Base-by-base conservation (phyloP, 2,888 invertebrate species). In the Keiferia lycopersicella region DNA sequence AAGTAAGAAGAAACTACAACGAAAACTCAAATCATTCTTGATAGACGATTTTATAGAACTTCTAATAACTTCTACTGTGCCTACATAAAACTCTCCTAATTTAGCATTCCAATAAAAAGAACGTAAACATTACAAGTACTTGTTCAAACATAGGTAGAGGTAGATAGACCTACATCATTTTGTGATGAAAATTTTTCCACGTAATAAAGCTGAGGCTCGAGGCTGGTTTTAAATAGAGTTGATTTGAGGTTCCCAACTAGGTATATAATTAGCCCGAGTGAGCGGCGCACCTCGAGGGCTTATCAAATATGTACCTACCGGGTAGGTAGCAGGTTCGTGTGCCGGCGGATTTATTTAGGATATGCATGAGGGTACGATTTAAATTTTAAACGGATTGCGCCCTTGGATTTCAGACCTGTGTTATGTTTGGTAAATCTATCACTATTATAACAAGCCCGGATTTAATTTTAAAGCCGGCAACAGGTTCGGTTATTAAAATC, bases 301-400 rank as follows among this genome's bases (percentile, higher is more conserved):
- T 90, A 91, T 91, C 89, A 91, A 91, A 91, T 91, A 91, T 91
- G 91, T 91, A 91, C 86, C 84, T 86, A 81, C 82, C 86, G 86
- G 79, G 83, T 84, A n/a, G 20, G 16, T 22, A 22, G 20, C 51
- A 16, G 80, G 82, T 81, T 82, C 82, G 84, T 81, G 84, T 84
- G 81, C 84, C 84, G 81, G 83, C 83, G 88, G 91, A 91, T 91
- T 91, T 91, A 89, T 91, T 91, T 91, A 89, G 91, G 90, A 87
- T 91, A 91, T 91, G 91, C 89, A 91, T 91, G 91, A 91, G 89
- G 90, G 88, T 90, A 83, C 84, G 83, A 87, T 91, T 91, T 90
- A 91, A 91, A 91, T 91, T 91, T 91, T 91, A 90, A 91, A 91
- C 88, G 91, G 89, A 91, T 90, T 89, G 88, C 83, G 87, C 88